Base-by-base conservation (phyloP, 2,113 vertebrate species). In the Podarcis cretensis region DNA sequence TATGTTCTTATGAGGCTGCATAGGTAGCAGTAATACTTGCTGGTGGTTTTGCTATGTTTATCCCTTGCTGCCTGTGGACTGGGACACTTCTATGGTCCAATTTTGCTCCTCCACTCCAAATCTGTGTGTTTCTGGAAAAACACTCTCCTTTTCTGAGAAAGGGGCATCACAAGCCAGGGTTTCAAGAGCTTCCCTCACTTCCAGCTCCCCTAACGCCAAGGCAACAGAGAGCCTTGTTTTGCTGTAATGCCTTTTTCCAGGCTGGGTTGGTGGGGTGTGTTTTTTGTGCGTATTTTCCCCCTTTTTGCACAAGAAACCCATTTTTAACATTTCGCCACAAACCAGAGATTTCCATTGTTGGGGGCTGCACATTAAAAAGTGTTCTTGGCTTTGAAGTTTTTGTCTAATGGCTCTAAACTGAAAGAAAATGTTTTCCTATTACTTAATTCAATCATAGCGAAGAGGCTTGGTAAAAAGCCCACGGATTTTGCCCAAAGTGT, bases 391-490 rank as follows among this genome's bases (percentile, higher is more conserved):
- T 99, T 99, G 98, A 98, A 98, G 97, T 96, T 98, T 97, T 98
- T 98, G 98, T 98, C 98, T 98, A 97, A 97, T 97, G 97, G 97
- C 96, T 97, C 96, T 99, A 99, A 99, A 99, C 97, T 98, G 98
- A 99, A 99, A 99, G 98, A 99, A 99, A 99, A 98, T 99, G 98
- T 99, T 99, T 99, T 99, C 98, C 98, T 99, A 99, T 99, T 99
- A 98, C 98, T 99, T 99, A 99, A 99, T 99, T 99, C 98, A 99
- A 98, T 98, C 98, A 98, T 98, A 97, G 98, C 97, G 97, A 98
- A 98, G 98, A 98, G 97, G 98, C 98, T 98, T 97, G 98, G 97
- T 98, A 97, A 98, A 98, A 98, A 98, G 98, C 98, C 97, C 96
- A 98, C 96, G 97, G 98, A 98, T 97, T 98, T 98, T 96, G 97